Base-by-base conservation (phyloP, 2,888 invertebrate genomes). In the Limulus polyphemus region DNA sequence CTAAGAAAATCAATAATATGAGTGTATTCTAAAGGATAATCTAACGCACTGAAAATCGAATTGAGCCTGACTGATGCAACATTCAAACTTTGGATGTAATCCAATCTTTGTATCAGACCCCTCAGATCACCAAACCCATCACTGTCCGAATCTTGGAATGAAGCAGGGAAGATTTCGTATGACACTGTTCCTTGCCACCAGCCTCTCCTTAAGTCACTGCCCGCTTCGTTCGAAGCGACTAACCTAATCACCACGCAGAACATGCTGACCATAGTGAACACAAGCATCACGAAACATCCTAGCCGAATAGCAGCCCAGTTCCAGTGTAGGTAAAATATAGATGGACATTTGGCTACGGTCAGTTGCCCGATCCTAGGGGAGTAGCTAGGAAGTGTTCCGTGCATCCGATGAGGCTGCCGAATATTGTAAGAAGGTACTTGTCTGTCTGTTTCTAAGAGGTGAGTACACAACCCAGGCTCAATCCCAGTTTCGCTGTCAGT, bases 161-260 rank as follows among this genome's bases (percentile, higher is more conserved):
- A 88, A 0, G 86, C 86, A 1, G 90, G 89, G 71, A 89, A 90
- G 65, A 91, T 83, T 79, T 90, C 90, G 74, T 90, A 91, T 73
- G 90, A 84, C 0, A 88, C 81, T 67, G 83, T 83, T 51, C 89
- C 88, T 75, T 88, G 86, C 78, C 87, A 86, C 90, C 91, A 91
- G 54, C 85, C 56, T n/a, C 48, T 56, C 11, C 48, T 47, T 5
- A 55, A 16, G 10, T 13, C 47, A 48, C 65, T 61, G 9, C 52
- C 49, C 9, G n/a, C 52, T n/a, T 51, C 5, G 4, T 52, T 13
- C 1, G 57, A 47, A 14, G 59, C 32, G n/a, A 59, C 61, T 12
- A 62, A 12, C 9, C 57, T 57, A 5, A 61, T 46, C 4, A 57
- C 56, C n/a, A 61, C 46, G 46, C 61, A 52, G 32, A 52, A 47